Evolutionary conservation across 1,140 invertebrate species (phyloP).

Genomic region (fruit fly (Drosophila melanogaster)): DNA sequence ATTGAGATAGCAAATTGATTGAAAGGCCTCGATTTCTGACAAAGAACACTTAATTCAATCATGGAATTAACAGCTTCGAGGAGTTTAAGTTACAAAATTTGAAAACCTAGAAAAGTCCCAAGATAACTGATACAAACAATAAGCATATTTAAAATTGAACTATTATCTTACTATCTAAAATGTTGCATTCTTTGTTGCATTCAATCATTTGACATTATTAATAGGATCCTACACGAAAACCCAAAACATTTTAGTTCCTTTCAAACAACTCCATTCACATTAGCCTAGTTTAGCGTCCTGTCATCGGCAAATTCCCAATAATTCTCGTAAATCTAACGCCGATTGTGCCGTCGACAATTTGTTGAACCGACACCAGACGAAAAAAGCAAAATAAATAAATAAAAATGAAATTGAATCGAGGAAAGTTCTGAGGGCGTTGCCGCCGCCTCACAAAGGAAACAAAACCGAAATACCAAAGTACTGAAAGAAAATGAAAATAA

Average conservation of each 20-base stretch:
- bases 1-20: constrained; percentile 29
- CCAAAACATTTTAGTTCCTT: constrained; percentile 11
- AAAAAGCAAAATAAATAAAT: constrained; percentile 1
- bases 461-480: constrained; percentile 27
- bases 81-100: too few species aligned
- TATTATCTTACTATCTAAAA: not conserved
- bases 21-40: constrained; percentile 1
- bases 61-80: not conserved
- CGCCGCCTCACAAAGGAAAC: constrained; percentile 19
- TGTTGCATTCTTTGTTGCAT: not conserved
- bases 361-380: constrained; percentile 25
- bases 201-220: not conserved
- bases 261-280: constrained; percentile 43
- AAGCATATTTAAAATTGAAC: not conserved
- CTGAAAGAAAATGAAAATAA: constrained; percentile 39
- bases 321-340: constrained; percentile 39
- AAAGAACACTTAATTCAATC: not conserved
- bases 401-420: not conserved
- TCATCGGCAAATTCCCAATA: constrained; percentile 43
- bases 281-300: constrained; percentile 43
- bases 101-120: too few species aligned
- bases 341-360: constrained; percentile 38
- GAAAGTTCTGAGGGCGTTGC: constrained; percentile 45
- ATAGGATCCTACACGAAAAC: constrained; percentile 10
- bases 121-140: too few species aligned